phyloP scores from a whole-genome alignment of 1,140 invertebrate genomes.

The Agrypnia vestita region DNA sequence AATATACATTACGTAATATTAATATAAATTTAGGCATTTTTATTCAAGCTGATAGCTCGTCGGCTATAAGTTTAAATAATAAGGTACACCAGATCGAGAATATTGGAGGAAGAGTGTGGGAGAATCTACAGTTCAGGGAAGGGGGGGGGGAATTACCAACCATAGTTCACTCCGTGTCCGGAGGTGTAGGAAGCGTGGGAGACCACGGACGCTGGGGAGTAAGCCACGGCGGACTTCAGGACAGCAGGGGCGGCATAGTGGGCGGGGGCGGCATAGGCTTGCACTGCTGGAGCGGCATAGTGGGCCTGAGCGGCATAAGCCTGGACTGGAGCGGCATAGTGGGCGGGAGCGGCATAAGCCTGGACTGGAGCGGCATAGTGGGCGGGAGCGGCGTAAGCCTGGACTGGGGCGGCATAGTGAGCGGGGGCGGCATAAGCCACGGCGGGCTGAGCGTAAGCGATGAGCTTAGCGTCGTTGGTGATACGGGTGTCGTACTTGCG shows the following conservation, averaged over 20 bases:
- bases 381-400: slow-evolving; percentile 56
- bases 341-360: slow-evolving; percentile 61
- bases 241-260: slow-evolving; percentile 61
- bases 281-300: slow-evolving; percentile 56
- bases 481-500: slow-evolving; percentile 76
- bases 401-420: slow-evolving; percentile 60
- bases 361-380: slow-evolving; percentile 60
- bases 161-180: slow-evolving; percentile 72
- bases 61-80: slow-evolving; percentile 19
- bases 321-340: slow-evolving; percentile 65
- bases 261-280: slow-evolving; percentile 62
- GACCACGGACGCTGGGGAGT: slow-evolving; percentile 73
- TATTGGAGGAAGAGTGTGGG: background rate
- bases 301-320: slow-evolving; percentile 62
- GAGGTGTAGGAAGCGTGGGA: slow-evolving; percentile 71
- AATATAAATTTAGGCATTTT: background rate
- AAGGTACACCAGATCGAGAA: background rate
- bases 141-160: slow-evolving; percentile 64
- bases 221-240: slow-evolving; percentile 67
- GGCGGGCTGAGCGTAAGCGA: slow-evolving; percentile 66
- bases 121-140: slow-evolving; percentile 9
- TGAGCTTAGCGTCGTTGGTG: slow-evolving; percentile 74
- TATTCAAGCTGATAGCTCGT: background rate
- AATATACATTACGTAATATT: background rate
- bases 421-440: slow-evolving; percentile 63